Conservation (phyloP, 2,888 invertebrate species). For the Cabera pusaria region DNA sequence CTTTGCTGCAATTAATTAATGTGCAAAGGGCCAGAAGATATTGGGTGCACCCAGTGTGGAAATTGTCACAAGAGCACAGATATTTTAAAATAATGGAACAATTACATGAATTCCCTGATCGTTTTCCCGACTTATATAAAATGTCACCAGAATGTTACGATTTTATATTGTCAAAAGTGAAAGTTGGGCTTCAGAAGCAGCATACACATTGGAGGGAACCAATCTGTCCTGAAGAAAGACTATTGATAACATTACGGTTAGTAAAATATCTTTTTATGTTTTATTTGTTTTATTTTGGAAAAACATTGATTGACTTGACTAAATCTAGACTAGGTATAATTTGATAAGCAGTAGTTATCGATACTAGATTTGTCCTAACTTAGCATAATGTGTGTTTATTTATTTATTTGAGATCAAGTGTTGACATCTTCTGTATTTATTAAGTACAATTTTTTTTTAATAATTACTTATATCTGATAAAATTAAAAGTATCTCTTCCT, state of each 20-base stretch:
- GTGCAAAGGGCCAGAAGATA: constrained; percentile 25
- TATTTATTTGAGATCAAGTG: no score
- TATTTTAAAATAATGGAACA: constrained; percentile 24
- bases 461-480: no score
- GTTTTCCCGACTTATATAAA: constrained; percentile 27
- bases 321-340: no score
- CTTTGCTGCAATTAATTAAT: constrained; percentile 26
- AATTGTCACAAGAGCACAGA: constrained; percentile 11
- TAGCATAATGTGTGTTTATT: no score
- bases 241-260: constrained; percentile 30
- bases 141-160: constrained; percentile 29
- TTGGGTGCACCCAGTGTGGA: constrained; percentile 23
- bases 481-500: no score
- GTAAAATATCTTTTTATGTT: neutral
- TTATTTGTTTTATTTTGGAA: no score
- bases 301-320: no score
- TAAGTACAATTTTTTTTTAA: no score
- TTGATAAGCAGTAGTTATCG: no score
- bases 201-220: constrained; percentile 22
- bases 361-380: no score
- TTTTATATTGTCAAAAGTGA: constrained; percentile 27
- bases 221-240: constrained; percentile 30
- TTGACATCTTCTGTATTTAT: no score
- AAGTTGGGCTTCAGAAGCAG: constrained; percentile 26
- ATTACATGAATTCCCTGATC: constrained; percentile 28